Conservation (phyloP, 2,888 invertebrate species). For the Diadegma fenestrale region DNA sequence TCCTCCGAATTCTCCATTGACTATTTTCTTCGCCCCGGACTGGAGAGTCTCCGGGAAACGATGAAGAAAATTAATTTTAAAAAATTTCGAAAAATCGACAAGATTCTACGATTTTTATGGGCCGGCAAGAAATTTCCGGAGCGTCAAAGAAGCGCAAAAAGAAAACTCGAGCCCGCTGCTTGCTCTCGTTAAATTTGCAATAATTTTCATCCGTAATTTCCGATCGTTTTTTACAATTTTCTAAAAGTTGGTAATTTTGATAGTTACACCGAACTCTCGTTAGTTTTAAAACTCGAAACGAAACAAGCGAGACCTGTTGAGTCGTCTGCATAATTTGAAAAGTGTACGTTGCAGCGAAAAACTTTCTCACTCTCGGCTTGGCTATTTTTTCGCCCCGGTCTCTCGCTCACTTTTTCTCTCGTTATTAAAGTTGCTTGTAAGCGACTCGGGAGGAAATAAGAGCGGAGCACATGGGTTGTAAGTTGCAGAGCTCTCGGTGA, state of each 20-base stretch:
- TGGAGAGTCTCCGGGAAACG: not conserved
- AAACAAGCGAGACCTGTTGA: slow-evolving; percentile 53
- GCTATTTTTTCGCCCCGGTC: not conserved
- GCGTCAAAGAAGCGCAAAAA: not conserved
- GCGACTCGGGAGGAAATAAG: slow-evolving; percentile 56
- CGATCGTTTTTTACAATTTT: not conserved
- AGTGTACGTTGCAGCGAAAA: slow-evolving; percentile 19
- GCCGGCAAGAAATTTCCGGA: not conserved
- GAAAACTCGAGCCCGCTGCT: slow-evolving; percentile 16
- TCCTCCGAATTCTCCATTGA: not conserved
- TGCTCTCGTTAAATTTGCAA: slow-evolving; percentile 21
- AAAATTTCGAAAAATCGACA: not conserved
- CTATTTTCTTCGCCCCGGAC: not conserved
- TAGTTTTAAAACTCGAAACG: slow-evolving; percentile 16
- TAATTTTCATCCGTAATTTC: slow-evolving; percentile 16
- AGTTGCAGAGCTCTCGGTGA: slow-evolving; percentile 28
- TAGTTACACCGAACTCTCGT: slow-evolving; percentile 9
- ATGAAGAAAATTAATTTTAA: too few species aligned
- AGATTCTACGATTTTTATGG: not conserved
- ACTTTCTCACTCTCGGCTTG: slow-evolving; percentile 8
- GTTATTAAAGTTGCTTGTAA: slow-evolving; percentile 57
- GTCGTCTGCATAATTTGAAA: slow-evolving; percentile 44
- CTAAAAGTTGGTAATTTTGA: not conserved
- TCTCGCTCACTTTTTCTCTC: slow-evolving; percentile 20
- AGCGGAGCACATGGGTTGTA: slow-evolving; percentile 26